phyloP scores from a whole-genome alignment of 2,797 vertebrate genomes.

The Tamandua tetradactyla region DNA sequence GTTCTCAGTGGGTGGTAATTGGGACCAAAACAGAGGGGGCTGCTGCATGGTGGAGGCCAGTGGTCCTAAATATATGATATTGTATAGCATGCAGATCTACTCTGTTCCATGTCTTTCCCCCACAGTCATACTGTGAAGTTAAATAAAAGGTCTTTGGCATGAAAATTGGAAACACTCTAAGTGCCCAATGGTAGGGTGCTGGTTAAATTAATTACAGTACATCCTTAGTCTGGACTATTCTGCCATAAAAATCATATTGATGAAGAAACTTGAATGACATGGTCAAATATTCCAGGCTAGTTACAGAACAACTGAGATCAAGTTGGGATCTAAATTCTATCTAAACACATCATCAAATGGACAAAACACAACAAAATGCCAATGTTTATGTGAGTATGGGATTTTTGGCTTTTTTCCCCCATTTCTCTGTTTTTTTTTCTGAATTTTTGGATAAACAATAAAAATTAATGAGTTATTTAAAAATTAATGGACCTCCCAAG shows the following conservation, averaged over 20 bases:
- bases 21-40: neutral
- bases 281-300: no score
- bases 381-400: neutral
- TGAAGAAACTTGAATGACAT: neutral
- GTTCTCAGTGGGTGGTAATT: neutral
- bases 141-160: neutral
- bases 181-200: no score
- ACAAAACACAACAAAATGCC: neutral
- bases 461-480: neutral
- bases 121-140: neutral
- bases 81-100: neutral
- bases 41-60: no score
- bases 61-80: neutral
- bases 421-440: neutral
- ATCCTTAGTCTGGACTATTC: neutral
- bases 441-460: neutral
- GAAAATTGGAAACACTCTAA: neutral
- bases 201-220: neutral
- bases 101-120: neutral
- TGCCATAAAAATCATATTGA: neutral
- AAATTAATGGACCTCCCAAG: neutral
- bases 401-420: neutral
- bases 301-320: neutral
- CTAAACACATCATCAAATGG: neutral
- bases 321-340: neutral